These are phyloP conservation scores for Atta colombica DNA, from an alignment of 1,140 invertebrate species.

Conservation along the genomic window DNA sequence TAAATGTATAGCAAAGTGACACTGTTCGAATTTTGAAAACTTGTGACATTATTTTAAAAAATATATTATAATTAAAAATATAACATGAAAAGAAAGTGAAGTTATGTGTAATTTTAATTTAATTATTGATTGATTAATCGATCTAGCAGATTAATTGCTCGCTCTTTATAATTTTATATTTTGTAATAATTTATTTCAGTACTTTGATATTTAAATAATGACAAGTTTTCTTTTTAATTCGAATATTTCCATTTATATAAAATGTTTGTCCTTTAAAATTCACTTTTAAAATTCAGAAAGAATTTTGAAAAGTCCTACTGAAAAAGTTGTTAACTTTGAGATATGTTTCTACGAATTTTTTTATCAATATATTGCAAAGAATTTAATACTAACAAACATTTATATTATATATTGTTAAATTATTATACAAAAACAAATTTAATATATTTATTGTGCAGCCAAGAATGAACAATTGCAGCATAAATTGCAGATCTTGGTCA, in stretches of 20 bases:
- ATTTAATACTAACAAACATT: background rate
- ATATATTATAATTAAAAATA: no score
- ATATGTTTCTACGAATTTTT: no score
- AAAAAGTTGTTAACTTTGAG: no score
- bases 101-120: no score
- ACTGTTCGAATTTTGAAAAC: no score
- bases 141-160: no score
- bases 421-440: background rate
- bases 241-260: background rate
- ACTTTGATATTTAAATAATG: background rate
- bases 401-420: background rate
- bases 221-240: background rate
- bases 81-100: no score
- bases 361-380: background rate
- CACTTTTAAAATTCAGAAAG: no score
- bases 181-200: background rate
- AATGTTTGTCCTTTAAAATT: slow-evolving; percentile 51
- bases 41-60: no score
- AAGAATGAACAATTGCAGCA: background rate
- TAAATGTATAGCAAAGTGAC: no score
- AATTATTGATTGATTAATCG: no score
- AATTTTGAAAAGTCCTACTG: no score
- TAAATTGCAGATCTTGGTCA: background rate
- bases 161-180: background rate
- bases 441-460: background rate